Evolutionary conservation across 2,797 vertebrate genomes (phyloP).

Genomic region (Tolypeutes matacus): DNA sequence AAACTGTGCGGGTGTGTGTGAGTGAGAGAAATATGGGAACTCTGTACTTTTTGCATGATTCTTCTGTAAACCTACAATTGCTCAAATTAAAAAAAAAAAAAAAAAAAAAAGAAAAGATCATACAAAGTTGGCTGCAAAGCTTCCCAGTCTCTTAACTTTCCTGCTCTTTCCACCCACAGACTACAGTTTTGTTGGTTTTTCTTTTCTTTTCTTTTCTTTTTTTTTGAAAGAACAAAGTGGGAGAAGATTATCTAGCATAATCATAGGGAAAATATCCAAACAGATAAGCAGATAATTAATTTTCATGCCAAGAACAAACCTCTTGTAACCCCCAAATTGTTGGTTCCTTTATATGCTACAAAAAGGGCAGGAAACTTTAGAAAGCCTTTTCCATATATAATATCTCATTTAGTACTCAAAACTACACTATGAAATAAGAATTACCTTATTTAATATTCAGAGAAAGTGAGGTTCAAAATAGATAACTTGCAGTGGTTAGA

Average conservation of each 20-base stretch:
- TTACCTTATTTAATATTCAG: slow-evolving; percentile 45
- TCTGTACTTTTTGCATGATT: too few relatives aligned
- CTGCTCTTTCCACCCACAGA: background rate
- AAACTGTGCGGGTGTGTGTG: too few relatives aligned
- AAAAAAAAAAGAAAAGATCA: background rate
- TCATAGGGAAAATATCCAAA: slow-evolving; percentile 35
- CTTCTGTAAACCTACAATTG: too few relatives aligned
- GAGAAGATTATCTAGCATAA: slow-evolving; percentile 29
- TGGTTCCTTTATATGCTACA: slow-evolving; percentile 24
- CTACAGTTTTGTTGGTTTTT: background rate
- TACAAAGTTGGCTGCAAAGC: background rate
- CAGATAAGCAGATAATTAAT: slow-evolving; percentile 23
- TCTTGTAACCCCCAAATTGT: slow-evolving; percentile 4
- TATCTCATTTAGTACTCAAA: slow-evolving; percentile 48
- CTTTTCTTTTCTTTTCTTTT: background rate
- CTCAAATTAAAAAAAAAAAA: too few relatives aligned
- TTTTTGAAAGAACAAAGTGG: slow-evolving; percentile 22
- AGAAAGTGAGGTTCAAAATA: slow-evolving; percentile 51
- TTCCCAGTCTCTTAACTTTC: slow-evolving; percentile 27
- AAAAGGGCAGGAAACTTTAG: background rate
- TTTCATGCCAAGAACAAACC: slow-evolving; percentile 31
- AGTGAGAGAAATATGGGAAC: too few relatives aligned
- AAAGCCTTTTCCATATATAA: slow-evolving; percentile 13
- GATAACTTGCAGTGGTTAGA: background rate
- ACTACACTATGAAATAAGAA: background rate